Evolutionary conservation across 2,113 vertebrate species (phyloP), one percentile per base, ranked within the genome.

Genomic region (Neodon shergylaensis): DNA sequence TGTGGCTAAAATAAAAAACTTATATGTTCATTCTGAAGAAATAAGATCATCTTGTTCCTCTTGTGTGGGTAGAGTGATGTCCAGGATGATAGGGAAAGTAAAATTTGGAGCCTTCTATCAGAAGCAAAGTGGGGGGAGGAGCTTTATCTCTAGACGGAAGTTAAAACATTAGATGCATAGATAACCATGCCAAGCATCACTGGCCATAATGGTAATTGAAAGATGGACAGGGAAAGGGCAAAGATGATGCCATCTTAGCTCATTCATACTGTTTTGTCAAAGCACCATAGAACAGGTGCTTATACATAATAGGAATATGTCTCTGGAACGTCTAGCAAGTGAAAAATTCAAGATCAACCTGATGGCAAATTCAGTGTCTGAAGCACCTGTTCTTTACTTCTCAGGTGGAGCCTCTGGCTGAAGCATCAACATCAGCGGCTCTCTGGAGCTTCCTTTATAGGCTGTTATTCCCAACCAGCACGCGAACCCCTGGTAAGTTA

Each of bases 401-500:
- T 74, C 5, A 61, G n/a, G 26, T 61, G 31, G 12, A 5, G 24
- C 12, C 19, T 47, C 31, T 61, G 14, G 17, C 19, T 92, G 2
- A 17, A 70, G 54, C 31, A n/a, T 36, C 49, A 31, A 14, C 2
- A 7, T 31, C 58, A 84, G n/a, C 6, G 22, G 26, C 26, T 33
- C 52, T 44, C 52, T 31, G 14, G 58, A 74, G 26, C 26, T 58
- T 44, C 39, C 10, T 73, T 47, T 24, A 7, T 44, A 24, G 12
- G 26, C 5, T 5, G 7, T 61, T 74, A 76, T 74, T 22, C 39
- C 5, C 9, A 61, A 6, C 9, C 52, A 63, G 24, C 9, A 4
- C 0, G 12, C 7, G 4, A 68, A 83, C 3, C 5, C 39, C 5
- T 73, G 36, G 3, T 6, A 28, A 36, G 0, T 14, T 17, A n/a